Evolutionary conservation across 2,888 invertebrate genomes (phyloP), one percentile per base, ranked within the genome.

Genomic region (Coleophora deauratella): DNA sequence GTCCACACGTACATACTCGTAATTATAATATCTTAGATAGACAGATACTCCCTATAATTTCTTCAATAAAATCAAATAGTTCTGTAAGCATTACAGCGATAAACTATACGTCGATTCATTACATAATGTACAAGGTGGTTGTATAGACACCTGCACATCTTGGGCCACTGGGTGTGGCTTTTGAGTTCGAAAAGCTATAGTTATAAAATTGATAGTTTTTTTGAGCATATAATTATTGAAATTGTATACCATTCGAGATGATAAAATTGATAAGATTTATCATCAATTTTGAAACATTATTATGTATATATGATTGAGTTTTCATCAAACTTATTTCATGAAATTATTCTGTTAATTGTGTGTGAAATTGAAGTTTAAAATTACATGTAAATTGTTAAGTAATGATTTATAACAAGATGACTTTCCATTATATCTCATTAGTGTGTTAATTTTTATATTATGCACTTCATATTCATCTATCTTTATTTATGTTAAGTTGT

Each of bases 301-400:
- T 60, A 64, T 72, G 66, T 72, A 71, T 76, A 76, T 76, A 75
- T 66, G 72, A 63, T 65, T 61, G 54, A 60, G 50, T 62, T 63
- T 63, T 59, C 60, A 57, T 57, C 52, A 55, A 52, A 52, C 50
- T 55, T 57, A 49, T 54, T 52, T 49, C 47, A 47, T 51, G 46
- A 51, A 51, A 46, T n/a, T 50, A 49, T 59, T 57, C 59, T 62
- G 58, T 66, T 60, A 50, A 52, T 59, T 62, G 52, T 59, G 52
- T 57, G 55, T 65, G 66, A 52, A 59, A 57, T 59, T 59, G 27
- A 49, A 62, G 56, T 51, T 62, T 68, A 64, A 58, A 74, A 66
- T 68, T 64, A 62, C 66, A 66, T 74, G 74, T 80, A 80, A 75
- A 79, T 79, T 80, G 68, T 77, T 77, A 73, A 71, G 21, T 69